Percentiles rank a stretch among this genome's conserved stretches.
phyloP scores from a whole-genome alignment of 2,888 invertebrate genomes.

The Leucophenga maculata region DNA sequence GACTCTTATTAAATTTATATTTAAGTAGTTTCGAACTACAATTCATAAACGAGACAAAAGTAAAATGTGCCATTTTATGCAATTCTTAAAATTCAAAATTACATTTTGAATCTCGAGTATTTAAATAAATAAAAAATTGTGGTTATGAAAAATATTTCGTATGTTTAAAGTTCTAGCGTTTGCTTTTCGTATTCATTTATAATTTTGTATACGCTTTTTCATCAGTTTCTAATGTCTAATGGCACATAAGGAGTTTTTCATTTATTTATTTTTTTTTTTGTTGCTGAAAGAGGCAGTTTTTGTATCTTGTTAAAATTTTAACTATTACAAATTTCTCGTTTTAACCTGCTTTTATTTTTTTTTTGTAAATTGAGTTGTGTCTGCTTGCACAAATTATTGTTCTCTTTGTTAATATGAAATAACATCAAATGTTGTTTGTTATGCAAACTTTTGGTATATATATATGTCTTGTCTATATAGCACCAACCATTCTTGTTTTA shows the following conservation, averaged over 20 bases:
- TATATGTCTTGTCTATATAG: no score
- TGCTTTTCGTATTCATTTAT: not conserved
- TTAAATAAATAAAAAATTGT: no score
- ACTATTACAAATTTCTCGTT: slow-evolving; percentile 41
- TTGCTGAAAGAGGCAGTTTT: slow-evolving; percentile 29
- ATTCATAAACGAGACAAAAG: no score
- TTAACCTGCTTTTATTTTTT: slow-evolving; percentile 38
- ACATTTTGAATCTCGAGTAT: not conserved
- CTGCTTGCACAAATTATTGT: slow-evolving; percentile 26
- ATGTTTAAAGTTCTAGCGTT: not conserved
- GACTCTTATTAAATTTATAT: no score
- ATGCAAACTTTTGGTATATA: no score
- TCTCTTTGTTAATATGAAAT: not conserved
- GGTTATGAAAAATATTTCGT: not conserved
- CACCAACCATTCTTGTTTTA: no score
- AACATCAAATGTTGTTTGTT: no score
- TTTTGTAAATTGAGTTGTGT: slow-evolving; percentile 27
- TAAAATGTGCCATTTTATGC: no score
- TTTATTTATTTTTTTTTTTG: slow-evolving; percentile 35
- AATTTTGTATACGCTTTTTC: not conserved
- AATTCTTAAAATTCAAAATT: no score
- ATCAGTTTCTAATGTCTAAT: slow-evolving; percentile 33
- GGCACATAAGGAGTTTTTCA: slow-evolving; percentile 43
- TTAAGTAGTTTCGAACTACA: no score
- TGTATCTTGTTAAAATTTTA: slow-evolving; percentile 30